Percentiles rank a stretch among this genome's conserved stretches.
These are phyloP conservation scores for Hystrix brachyura DNA, from an alignment of 2,113 vertebrate genomes.

Conservation along the genomic window DNA sequence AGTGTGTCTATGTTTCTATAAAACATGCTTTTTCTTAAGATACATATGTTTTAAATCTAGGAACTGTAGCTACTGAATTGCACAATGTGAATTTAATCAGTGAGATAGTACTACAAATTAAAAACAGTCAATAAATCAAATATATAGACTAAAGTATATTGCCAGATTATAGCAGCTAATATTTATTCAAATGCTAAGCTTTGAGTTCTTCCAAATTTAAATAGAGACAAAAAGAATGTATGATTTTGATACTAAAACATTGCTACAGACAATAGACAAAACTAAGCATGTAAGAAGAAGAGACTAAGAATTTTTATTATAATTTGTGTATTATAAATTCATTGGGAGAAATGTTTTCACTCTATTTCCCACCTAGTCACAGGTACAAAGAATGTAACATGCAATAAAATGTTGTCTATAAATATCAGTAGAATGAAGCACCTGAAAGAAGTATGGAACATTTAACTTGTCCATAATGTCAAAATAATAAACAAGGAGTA, in stretches of 20 bases:
- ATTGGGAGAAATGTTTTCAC: not conserved
- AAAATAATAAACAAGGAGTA: not conserved
- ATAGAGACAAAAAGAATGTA: slow-evolving; percentile 26
- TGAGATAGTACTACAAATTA: slow-evolving; percentile 35
- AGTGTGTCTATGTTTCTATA: slow-evolving; percentile 53
- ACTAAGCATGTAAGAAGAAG: not conserved
- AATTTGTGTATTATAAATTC: not conserved
- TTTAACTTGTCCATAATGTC: not conserved
- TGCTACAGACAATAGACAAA: not conserved
- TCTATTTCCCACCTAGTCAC: not conserved
- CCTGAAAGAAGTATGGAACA: not conserved
- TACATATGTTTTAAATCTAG: slow-evolving; percentile 72
- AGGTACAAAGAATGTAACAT: not conserved
- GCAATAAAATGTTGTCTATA: not conserved
- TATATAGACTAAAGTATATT: slow-evolving; percentile 54
- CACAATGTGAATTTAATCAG: slow-evolving; percentile 71
- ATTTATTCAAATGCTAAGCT: slow-evolving; percentile 43
- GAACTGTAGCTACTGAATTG: slow-evolving; percentile 66
- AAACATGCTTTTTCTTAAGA: slow-evolving; percentile 62
- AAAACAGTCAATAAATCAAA: slow-evolving; percentile 74
- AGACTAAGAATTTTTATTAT: slow-evolving; percentile 6
- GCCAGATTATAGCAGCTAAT: slow-evolving; percentile 20
- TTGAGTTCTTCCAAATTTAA: slow-evolving; percentile 18
- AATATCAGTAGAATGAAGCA: not conserved
- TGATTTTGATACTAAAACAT: not conserved